A percentile compares a stretch with the other conserved stretches of the same genome.
Evolutionary conservation across 2,888 invertebrate species (phyloP).

Genomic region (Odiellus spinosus): DNA sequence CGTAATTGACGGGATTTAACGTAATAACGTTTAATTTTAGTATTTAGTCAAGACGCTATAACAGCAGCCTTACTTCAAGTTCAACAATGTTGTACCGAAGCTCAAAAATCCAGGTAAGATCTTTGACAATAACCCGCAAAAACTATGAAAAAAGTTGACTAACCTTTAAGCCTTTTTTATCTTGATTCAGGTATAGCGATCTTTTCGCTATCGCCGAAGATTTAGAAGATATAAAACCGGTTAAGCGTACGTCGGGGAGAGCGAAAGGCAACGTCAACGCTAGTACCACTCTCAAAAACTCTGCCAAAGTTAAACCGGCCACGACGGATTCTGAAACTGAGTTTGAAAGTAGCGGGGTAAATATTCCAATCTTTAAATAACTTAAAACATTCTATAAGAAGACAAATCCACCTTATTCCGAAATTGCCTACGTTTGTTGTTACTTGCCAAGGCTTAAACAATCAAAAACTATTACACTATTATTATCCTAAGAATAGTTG

Average conservation of each 20-base stretch:
- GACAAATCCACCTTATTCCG: too few relatives aligned
- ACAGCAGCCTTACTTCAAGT: slow-evolving; percentile 78
- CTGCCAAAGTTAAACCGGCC: slow-evolving; percentile 12
- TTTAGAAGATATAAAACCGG: slow-evolving; percentile 13
- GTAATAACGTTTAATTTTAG: slow-evolving; percentile 23
- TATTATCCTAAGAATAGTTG: too few relatives aligned
- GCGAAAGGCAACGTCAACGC: slow-evolving; percentile 6
- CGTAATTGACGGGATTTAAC: too few relatives aligned
- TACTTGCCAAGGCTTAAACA: too few relatives aligned
- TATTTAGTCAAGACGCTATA: slow-evolving; percentile 77
- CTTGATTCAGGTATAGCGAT: slow-evolving; percentile 17
- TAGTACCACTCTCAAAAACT: slow-evolving; percentile 11
- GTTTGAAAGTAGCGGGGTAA: slow-evolving; percentile 19
- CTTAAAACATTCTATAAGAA: too few relatives aligned
- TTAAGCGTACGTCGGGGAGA: slow-evolving; percentile 15
- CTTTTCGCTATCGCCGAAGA: slow-evolving; percentile 20
- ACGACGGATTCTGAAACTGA: slow-evolving; percentile 19
- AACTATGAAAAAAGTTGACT: not conserved
- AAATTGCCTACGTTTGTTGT: too few relatives aligned
- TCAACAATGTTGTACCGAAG: slow-evolving; percentile 68
- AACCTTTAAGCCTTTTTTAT: not conserved
- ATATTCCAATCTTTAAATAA: not conserved
- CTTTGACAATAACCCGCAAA: not conserved
- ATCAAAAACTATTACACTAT: too few relatives aligned
- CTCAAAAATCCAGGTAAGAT: not conserved